Evolutionary conservation across 2,888 invertebrate genomes (phyloP).

Genomic region (Seladonia tumulorum): DNA sequence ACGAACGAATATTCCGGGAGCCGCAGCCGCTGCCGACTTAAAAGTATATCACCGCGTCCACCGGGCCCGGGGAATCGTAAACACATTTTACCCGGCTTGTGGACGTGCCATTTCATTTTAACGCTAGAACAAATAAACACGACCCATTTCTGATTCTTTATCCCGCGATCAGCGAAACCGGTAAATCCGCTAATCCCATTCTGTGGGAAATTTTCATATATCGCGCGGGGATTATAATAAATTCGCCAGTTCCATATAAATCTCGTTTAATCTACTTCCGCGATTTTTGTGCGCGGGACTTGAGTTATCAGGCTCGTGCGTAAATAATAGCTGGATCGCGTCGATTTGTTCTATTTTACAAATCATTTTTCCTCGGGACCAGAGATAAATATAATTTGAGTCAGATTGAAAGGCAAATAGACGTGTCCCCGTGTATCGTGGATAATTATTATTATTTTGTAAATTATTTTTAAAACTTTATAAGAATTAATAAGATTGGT

Average conservation of each 20-base stretch:
- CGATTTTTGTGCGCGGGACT: background rate
- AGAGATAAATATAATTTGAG: too few relatives aligned
- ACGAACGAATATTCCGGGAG: background rate
- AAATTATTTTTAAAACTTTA: too few relatives aligned
- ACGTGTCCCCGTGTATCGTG: too few relatives aligned
- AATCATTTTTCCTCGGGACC: background rate
- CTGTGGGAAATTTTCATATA: background rate
- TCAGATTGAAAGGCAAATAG: too few relatives aligned
- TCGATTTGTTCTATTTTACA: background rate
- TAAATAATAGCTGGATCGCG: background rate
- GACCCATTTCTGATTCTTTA: conserved; percentile 8
- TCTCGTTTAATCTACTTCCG: background rate
- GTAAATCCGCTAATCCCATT: background rate
- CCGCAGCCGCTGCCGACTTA: background rate
- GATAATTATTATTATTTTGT: too few relatives aligned
- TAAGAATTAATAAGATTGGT: too few relatives aligned
- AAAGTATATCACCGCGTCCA: background rate
- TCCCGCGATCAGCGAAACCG: background rate
- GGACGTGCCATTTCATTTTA: conserved; percentile 1
- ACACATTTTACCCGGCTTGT: background rate
- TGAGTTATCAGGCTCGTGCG: background rate
- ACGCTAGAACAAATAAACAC: background rate
- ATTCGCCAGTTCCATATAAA: background rate
- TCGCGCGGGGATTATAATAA: background rate
- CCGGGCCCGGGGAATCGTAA: background rate